These are phyloP conservation scores for Eubasilissa splendida DNA, from an alignment of 2,888 invertebrate species.

Conservation along the genomic window DNA sequence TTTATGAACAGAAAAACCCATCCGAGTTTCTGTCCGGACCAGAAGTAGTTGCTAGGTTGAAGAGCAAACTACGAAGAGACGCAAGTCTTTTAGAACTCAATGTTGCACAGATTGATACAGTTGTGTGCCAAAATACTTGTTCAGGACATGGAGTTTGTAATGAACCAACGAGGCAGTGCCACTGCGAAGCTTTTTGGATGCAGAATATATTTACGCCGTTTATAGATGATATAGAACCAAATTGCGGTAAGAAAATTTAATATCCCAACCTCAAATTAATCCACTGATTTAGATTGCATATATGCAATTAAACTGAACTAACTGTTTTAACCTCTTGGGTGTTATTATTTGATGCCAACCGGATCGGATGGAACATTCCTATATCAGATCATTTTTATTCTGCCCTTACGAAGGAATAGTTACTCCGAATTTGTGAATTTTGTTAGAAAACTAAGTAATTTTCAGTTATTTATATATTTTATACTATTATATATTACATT, in stretches of 20 bases:
- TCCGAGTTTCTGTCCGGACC: conserved; percentile 71
- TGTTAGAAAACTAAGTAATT: too few relatives aligned
- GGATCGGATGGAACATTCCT: too few relatives aligned
- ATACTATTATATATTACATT: too few relatives aligned
- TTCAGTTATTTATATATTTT: too few relatives aligned
- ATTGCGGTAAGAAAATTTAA: conserved; percentile 78
- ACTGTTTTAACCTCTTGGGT: too few relatives aligned
- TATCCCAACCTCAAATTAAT: too few relatives aligned
- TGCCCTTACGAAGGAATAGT: too few relatives aligned
- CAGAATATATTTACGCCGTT: conserved; percentile 82
- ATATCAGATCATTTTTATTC: too few relatives aligned
- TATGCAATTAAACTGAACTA: too few relatives aligned
- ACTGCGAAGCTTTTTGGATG: conserved; percentile 98
- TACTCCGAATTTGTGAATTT: too few relatives aligned
- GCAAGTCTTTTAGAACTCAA: conserved; percentile 75
- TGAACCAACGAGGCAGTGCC: conserved; percentile 85
- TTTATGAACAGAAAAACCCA: conserved; percentile 61
- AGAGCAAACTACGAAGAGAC: conserved; percentile 80
- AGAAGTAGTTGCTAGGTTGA: conserved; percentile 77
- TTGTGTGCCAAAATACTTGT: conserved; percentile 93
- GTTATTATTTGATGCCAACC: too few relatives aligned
- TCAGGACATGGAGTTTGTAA: conserved; percentile 94
- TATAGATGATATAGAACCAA: conserved; percentile 80
- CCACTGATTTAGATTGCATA: too few relatives aligned
- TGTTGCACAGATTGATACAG: conserved; percentile 85